Percentiles rank a stretch among this genome's conserved stretches.
phyloP scores from a whole-genome alignment of 2,113 vertebrate species.

The Hemichromis elongatus region DNA sequence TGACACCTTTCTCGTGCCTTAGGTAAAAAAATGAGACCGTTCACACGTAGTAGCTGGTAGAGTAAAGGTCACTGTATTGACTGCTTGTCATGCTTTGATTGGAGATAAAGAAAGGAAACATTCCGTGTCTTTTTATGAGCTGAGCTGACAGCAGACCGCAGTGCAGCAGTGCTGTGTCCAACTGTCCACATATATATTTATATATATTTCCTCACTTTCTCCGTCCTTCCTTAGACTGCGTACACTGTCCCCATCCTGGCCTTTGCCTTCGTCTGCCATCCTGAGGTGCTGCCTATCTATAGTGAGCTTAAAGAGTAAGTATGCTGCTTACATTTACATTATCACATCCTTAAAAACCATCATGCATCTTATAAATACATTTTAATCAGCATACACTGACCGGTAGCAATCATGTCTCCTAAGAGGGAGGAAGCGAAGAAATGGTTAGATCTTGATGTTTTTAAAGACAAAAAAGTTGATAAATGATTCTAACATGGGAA shows the following conservation, averaged over 20 bases:
- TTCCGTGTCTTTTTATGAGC: background rate
- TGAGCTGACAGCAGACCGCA: background rate
- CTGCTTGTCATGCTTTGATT: background rate
- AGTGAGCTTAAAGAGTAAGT: slow-evolving; percentile 97
- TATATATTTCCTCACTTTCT: background rate
- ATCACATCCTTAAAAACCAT: background rate
- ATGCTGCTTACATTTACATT: background rate
- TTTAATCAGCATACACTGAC: background rate
- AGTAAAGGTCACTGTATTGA: background rate
- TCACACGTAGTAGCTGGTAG: background rate
- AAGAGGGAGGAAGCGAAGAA: background rate
- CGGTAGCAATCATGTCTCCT: background rate
- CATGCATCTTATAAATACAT: background rate
- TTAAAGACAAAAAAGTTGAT: background rate
- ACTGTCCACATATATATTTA: background rate
- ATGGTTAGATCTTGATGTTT: background rate
- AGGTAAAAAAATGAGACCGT: background rate
- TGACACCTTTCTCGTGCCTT: background rate
- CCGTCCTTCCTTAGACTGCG: slow-evolving; percentile 77
- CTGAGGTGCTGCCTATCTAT: slow-evolving; percentile 97
- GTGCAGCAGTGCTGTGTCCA: background rate
- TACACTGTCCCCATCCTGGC: slow-evolving; percentile 97
- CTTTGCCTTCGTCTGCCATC: slow-evolving; percentile 97
- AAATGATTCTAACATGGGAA: background rate
- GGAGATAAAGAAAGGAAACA: background rate